A percentile compares a stretch with the other conserved stretches of the same genome.
Conservation (phyloP, 2,113 vertebrate species). For the Regulus satrapa region DNA sequence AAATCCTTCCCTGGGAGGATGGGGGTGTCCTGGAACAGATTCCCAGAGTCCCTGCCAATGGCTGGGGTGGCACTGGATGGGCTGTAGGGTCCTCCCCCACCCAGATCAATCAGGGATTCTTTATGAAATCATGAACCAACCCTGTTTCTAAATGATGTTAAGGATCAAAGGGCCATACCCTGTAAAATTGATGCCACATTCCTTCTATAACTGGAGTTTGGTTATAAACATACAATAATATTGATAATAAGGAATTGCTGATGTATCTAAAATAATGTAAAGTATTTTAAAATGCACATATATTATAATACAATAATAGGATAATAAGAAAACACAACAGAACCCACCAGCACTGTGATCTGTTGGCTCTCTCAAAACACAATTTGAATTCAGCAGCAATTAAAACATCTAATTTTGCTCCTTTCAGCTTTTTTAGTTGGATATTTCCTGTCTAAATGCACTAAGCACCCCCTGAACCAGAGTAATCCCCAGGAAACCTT, state of each 20-base stretch:
- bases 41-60: neutral
- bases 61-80: fast-evolving
- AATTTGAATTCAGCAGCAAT: neutral
- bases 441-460: neutral
- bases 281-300: neutral
- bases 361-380: neutral
- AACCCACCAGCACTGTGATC: neutral
- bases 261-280: fast-evolving
- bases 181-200: neutral
- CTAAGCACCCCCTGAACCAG: neutral
- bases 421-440: neutral
- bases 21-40: no score
- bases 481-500: neutral
- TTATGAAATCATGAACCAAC: neutral
- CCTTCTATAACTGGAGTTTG: neutral
- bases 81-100: fast-evolving
- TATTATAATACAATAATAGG: no score
- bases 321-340: neutral
- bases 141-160: neutral
- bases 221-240: neutral
- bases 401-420: neutral
- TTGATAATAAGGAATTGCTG: neutral
- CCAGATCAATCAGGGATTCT: neutral
- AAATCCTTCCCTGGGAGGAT: neutral
- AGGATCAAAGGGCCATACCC: neutral